Conservation (phyloP, 2,113 vertebrate genomes). For the Daboia siamensis region DNA sequence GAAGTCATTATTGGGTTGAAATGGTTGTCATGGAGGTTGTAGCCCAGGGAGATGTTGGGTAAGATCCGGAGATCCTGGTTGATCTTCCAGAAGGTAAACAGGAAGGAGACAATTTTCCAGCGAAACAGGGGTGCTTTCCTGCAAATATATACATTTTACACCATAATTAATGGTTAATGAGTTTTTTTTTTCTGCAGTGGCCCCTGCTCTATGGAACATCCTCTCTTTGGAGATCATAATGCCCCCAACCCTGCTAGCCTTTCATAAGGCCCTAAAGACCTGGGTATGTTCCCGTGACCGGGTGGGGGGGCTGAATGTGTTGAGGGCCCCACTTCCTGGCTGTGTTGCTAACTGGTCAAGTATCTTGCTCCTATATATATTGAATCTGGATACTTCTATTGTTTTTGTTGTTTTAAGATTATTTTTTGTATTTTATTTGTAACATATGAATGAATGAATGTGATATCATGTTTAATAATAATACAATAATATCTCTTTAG, state of each 20-base stretch:
- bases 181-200: not conserved
- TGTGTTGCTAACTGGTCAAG: not conserved
- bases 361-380: not conserved
- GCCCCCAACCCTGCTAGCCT: not conserved
- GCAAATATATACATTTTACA: not conserved
- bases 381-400: not conserved
- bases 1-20: not conserved
- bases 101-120: not conserved
- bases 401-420: not conserved
- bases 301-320: too few relatives aligned
- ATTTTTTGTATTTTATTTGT: not conserved
- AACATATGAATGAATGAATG: not conserved
- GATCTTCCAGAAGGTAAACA: not conserved
- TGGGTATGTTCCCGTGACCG: too few relatives aligned
- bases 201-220: not conserved
- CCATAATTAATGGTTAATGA: not conserved
- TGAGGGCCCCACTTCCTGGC: not conserved
- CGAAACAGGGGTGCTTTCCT: not conserved
- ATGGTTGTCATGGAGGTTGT: not conserved
- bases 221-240: not conserved
- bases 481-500: not conserved
- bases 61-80: not conserved
- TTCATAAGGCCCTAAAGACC: too few relatives aligned
- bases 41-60: not conserved
- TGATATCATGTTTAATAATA: not conserved